Evolutionary conservation across 2,888 invertebrate genomes (phyloP), one percentile per base, ranked within the genome.

Genomic region (Netelia melanura): DNA sequence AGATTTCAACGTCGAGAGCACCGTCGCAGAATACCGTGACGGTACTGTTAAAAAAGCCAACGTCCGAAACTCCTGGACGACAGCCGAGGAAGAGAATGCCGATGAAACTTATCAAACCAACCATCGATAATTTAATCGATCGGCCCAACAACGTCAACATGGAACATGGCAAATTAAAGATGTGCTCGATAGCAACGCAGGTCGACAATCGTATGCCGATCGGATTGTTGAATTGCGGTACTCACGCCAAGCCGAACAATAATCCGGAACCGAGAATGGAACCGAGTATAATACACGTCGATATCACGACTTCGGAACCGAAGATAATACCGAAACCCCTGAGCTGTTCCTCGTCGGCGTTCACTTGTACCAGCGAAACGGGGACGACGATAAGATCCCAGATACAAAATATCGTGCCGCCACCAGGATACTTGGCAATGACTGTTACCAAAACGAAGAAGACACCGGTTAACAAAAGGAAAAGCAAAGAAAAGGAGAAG

Each of bases 151-250:
- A 25, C 62, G 10, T 11, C 3, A 30, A 14, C 62, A 9, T 62
- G 11, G 62, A 62, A 25, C 25, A 14, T 2, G 30, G 30, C 6
- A 86, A 81, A 2, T 56, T 74, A 17, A 85, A 72, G 30, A 86
- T 75, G 62, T 86, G 84, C 76, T 83, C 87, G 38, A 88, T 88
- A 43, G 86, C 84, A 0, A 86, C 87, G 8, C 87, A 87, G 38
- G 77, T 87, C 0, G 86, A 85, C 6, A 85, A 83, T 65, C 81
- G 85, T 3, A 48, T 72, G 2, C 17, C 83, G 0, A 25, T 78
- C 23, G 54, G 25, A 9, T 54, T 30, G 64, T 58, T 64, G 3
- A 85, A 74, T 56, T 79, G 71, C 5, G 30, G n/a, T 2, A 79
- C 56, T 11, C 14, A 54, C 0, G 68, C 21, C 3, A 77, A 78